phyloP scores from a whole-genome alignment of 2,113 vertebrate species.

The Tympanuchus pallidicinctus region DNA sequence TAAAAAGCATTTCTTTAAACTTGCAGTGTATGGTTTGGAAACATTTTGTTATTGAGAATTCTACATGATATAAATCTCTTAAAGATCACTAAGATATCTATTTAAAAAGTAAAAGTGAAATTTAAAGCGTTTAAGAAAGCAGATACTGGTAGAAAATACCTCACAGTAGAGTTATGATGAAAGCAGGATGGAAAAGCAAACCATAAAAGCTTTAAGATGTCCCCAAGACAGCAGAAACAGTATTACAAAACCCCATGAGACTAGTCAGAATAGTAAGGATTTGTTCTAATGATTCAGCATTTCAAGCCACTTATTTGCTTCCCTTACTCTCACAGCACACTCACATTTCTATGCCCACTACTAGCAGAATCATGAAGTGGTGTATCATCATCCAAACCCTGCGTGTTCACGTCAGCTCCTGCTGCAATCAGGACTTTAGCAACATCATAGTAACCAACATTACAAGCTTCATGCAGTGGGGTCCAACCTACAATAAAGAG shows the following conservation, averaged over 20 bases:
- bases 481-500: constrained; percentile 88
- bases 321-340: constrained; percentile 7
- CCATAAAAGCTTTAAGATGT: not conserved
- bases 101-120: not conserved
- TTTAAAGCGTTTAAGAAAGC: not conserved
- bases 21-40: not conserved
- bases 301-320: not conserved
- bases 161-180: not conserved
- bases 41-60: not conserved
- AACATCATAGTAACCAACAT: constrained; percentile 96
- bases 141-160: not conserved
- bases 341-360: constrained; percentile 95
- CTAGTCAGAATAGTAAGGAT: not conserved
- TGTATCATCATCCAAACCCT: constrained; percentile 97
- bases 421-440: constrained; percentile 96
- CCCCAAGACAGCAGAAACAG: not conserved
- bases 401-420: constrained; percentile 96
- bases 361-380: constrained; percentile 97
- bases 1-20: not conserved
- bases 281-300: not conserved
- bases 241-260: not conserved
- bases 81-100: not conserved
- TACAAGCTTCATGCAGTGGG: constrained; percentile 97
- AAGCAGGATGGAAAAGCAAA: not conserved
- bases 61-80: not conserved